These are phyloP conservation scores for Orthosia cruda DNA, from an alignment of 2,888 invertebrate species.

Conservation along the genomic window DNA sequence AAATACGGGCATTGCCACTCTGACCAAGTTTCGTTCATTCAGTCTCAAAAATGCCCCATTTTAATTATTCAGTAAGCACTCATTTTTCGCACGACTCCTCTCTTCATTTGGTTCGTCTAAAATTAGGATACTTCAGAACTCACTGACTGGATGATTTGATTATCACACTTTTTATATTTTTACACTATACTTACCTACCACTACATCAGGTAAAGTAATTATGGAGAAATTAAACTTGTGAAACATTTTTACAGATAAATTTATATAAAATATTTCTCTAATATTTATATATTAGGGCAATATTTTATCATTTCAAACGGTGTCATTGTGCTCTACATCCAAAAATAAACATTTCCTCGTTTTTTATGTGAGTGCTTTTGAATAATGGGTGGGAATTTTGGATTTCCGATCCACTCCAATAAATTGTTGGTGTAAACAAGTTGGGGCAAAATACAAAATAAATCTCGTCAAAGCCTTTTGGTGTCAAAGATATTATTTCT, in stretches of 20 bases:
- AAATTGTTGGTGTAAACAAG: not conserved
- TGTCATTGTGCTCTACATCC: too few species aligned
- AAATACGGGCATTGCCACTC: too few species aligned
- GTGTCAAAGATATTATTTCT: not conserved
- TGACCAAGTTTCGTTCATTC: not conserved
- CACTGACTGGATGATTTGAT: slow-evolving; percentile 62
- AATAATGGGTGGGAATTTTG: not conserved
- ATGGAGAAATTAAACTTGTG: not conserved
- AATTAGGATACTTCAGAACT: slow-evolving; percentile 53
- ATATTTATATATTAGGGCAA: not conserved
- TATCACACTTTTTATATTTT: slow-evolving; percentile 37
- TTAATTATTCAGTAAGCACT: slow-evolving; percentile 2
- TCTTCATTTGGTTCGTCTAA: slow-evolving; percentile 38
- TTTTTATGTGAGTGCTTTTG: not conserved
- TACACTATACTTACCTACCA: not conserved
- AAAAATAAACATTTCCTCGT: not conserved
- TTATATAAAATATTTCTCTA: too few species aligned
- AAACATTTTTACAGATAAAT: too few species aligned
- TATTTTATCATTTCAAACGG: not conserved
- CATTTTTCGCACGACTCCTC: slow-evolving; percentile 8
- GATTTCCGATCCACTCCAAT: not conserved
- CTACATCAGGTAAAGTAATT: not conserved
- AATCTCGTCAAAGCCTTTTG: too few species aligned
- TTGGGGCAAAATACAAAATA: too few species aligned
- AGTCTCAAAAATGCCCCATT: not conserved